These are phyloP conservation scores for Mus minutoides DNA, from an alignment of 2,797 vertebrate species.

Conservation along the genomic window DNA sequence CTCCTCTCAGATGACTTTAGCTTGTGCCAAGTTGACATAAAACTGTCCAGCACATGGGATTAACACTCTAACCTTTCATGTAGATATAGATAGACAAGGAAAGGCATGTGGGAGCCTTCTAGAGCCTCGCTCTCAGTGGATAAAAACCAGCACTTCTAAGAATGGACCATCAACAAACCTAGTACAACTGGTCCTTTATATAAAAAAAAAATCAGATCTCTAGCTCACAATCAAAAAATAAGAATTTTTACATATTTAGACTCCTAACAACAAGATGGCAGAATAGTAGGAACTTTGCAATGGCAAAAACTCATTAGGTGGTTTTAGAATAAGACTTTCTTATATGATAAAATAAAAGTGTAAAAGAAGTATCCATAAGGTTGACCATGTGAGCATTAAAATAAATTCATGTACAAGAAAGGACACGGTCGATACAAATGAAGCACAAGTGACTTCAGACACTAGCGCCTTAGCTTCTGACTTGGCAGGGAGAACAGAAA, in stretches of 20 bases:
- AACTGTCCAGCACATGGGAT: not conserved
- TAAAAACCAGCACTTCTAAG: not conserved
- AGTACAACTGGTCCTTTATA: not conserved
- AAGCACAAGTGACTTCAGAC: not conserved
- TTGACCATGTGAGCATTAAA: not conserved
- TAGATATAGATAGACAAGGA: not conserved
- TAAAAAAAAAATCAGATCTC: not conserved
- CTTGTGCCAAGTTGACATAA: not conserved
- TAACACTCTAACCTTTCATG: not conserved
- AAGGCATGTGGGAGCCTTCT: not conserved
- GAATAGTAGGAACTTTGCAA: not conserved
- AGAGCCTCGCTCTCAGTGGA: not conserved
- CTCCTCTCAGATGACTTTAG: not conserved
- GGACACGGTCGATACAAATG: not conserved
- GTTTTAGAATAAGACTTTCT: conserved; percentile 19
- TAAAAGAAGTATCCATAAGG: not conserved
- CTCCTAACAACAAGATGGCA: not conserved
- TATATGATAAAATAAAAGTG: conserved; percentile 5
- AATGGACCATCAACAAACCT: not conserved
- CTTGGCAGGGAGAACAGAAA: not conserved
- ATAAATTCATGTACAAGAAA: conserved; percentile 7
- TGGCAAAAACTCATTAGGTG: not conserved
- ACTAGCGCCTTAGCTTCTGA: not conserved
- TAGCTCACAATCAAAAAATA: not conserved
- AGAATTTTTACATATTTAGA: conserved; percentile 3